Evolutionary conservation across 2,797 vertebrate genomes (phyloP).

Genomic region (Prunella strophiata): DNA sequence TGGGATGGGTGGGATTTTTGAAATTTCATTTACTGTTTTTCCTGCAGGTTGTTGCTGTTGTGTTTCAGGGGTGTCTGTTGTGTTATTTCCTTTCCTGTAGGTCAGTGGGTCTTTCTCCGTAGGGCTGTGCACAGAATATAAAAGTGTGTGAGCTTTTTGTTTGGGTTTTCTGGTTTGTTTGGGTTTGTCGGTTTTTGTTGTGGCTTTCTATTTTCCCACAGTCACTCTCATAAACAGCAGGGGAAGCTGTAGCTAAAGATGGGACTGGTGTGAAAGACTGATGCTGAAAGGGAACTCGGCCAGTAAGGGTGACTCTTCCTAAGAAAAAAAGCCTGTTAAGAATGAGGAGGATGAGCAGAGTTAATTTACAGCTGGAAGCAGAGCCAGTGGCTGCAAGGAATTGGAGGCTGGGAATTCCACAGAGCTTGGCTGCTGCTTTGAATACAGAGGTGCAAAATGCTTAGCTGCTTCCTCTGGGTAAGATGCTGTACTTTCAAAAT

Average conservation of each 20-base stretch:
- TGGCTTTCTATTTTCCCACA: too few species aligned
- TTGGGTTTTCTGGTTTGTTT: neutral
- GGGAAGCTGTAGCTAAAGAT: neutral
- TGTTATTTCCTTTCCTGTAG: neutral
- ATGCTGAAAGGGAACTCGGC: accelerated
- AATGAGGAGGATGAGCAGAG: neutral
- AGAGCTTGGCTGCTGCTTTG: neutral
- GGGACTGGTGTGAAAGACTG: neutral
- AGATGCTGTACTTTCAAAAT: neutral
- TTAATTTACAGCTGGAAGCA: neutral
- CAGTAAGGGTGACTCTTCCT: neutral
- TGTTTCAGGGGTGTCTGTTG: neutral
- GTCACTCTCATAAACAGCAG: neutral
- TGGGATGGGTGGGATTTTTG: neutral
- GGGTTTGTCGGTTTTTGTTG: neutral
- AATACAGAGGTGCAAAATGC: neutral
- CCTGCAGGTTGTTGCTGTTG: neutral
- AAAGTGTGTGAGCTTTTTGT: neutral
- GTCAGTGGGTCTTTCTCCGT: neutral
- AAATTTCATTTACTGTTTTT: accelerated
- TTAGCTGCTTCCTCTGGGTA: neutral
- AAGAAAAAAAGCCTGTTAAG: neutral
- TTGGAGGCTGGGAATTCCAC: neutral
- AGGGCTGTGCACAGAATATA: accelerated
- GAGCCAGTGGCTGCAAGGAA: neutral